phyloP scores from a whole-genome alignment of 2,888 invertebrate genomes.

The Aporophyla nigra region DNA sequence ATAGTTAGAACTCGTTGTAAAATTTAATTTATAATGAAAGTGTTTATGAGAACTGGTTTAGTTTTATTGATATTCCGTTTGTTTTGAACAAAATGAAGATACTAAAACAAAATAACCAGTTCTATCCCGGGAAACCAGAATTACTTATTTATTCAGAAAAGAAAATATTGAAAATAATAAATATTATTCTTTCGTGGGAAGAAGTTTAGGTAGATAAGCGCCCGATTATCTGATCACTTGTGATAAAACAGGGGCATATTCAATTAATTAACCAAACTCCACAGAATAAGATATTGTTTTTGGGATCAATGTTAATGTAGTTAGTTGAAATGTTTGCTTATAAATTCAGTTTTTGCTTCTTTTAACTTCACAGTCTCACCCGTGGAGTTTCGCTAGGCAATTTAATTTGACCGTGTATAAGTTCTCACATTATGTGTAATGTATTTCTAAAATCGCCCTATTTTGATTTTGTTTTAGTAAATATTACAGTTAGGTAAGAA shows the following conservation, averaged over 20 bases:
- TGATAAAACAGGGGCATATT: not conserved
- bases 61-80: too few species aligned
- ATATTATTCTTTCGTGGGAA: too few species aligned
- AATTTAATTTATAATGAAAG: too few species aligned
- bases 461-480: not conserved
- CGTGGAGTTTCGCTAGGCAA: not conserved
- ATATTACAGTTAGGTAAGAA: not conserved
- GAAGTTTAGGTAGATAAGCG: too few species aligned
- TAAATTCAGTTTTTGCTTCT: not conserved
- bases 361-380: not conserved
- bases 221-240: too few species aligned
- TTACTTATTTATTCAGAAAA: too few species aligned
- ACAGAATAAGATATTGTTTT: not conserved
- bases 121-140: too few species aligned
- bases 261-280: not conserved
- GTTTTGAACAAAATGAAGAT: too few species aligned
- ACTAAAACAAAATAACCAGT: too few species aligned
- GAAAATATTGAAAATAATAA: too few species aligned
- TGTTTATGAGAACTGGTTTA: too few species aligned
- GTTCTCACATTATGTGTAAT: not conserved
- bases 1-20: too few species aligned
- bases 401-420: not conserved
- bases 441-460: not conserved
- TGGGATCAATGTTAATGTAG: accelerated
- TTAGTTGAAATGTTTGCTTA: not conserved